Conservation (phyloP, 2,888 invertebrate species). For the Hirtodrosophila alboralis region DNA sequence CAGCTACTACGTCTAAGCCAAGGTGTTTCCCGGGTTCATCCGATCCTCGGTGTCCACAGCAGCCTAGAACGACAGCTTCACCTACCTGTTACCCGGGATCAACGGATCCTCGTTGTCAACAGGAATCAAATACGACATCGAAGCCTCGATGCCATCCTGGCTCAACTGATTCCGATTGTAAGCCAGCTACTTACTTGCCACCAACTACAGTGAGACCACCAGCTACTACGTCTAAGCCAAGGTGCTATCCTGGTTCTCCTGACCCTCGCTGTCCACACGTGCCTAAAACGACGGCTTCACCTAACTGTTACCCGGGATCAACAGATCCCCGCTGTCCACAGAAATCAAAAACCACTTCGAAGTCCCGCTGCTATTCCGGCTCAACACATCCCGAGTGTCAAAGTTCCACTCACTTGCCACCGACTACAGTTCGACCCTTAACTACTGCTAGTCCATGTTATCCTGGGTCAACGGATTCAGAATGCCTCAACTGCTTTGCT, state of each 20-base stretch:
- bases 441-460: constrained; percentile 14
- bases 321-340: constrained; percentile 60
- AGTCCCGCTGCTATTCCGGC: constrained; percentile 77
- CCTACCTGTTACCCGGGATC: constrained; percentile 22
- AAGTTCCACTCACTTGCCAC: constrained; percentile 22
- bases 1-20: background rate
- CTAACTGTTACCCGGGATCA: constrained; percentile 81
- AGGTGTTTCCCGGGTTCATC: constrained; percentile 16
- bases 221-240: constrained; percentile 1
- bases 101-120: constrained; percentile 8
- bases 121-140: constrained; percentile 9
- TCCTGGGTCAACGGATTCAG: constrained; percentile 77
- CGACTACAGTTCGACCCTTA: background rate
- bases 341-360: background rate
- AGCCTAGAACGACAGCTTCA: constrained; percentile 14
- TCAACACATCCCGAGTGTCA: constrained; percentile 56
- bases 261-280: constrained; percentile 27
- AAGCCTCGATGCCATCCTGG: constrained; percentile 19
- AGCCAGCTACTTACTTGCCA: constrained; percentile 8
- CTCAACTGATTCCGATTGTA: constrained; percentile 18
- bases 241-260: constrained; percentile 15
- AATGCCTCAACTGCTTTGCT: constrained; percentile 77
- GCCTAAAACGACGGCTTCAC: constrained; percentile 26
- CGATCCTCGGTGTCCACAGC: constrained; percentile 11
- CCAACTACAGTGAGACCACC: constrained; percentile 10